Base-by-base conservation (phyloP, 2,888 invertebrate genomes). In the Metalampra italica region DNA sequence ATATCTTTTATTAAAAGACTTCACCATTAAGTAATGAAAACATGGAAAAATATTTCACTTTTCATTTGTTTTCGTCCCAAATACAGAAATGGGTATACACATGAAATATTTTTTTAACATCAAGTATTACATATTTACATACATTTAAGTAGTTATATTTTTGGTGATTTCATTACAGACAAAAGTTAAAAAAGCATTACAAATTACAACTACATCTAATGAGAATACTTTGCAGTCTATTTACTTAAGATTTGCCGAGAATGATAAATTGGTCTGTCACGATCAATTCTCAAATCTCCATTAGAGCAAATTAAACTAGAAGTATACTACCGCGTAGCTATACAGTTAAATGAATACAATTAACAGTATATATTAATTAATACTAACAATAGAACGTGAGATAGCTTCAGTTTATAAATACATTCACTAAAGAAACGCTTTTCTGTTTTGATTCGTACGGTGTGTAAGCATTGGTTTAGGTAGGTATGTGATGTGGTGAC, bases 1-100 rank as follows among this genome's bases (percentile, higher is more conserved):
- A 62, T 64, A 57, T 66, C 32, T 69, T 70, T 75, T 69, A 69
- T 67, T 72, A 63, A 57, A 56, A 71, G 68, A 70, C 58, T 66
- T 66, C 63, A 70, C 66, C 66, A 5, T 22, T 3, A 22, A 3
- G 22, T 66, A 36, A 64, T 60, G 66, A 66, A 71, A 72, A 67
- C 64, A 66, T 69, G 63, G 62, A 68, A 72, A 68, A 67, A 69
- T 68, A 68, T 50, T 59, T 57, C 62, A 62, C 62, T 63, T 48
- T 47, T 29, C 13, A 43, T 40, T 45, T 43, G 43, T 46, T 46
- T 43, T 44, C 46, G 30, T 48, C 48, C 37, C 40, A 45, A 52
- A 52, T 43, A 52, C 45, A 49, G 30, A 46, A 49, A 49, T n/a
- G n/a, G n/a, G n/a, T n/a, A n/a, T 49, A 29, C 45, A 51, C 46